Evolutionary conservation across 2,113 vertebrate genomes (phyloP).

Genomic region (Galeopterus variegatus): DNA sequence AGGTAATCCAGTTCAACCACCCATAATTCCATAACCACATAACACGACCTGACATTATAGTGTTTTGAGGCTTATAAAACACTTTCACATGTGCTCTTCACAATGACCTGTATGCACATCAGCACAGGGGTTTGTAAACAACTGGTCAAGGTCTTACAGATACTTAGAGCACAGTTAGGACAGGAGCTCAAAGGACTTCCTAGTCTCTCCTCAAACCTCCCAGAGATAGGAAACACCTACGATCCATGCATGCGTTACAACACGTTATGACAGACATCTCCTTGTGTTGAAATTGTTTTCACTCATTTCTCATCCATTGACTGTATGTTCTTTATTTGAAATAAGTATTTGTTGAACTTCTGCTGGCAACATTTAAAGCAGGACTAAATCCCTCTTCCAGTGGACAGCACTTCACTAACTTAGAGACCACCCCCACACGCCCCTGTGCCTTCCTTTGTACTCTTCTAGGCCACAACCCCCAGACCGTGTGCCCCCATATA

Average conservation of each 20-base stretch:
- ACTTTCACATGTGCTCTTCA: not conserved
- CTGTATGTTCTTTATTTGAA: not conserved
- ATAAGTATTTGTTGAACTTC: not conserved
- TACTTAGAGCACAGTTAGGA: not conserved
- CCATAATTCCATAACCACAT: not conserved
- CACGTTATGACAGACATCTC: not conserved
- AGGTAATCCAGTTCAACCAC: no score
- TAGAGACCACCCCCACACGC: accelerated
- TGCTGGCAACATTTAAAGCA: not conserved
- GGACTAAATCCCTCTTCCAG: not conserved
- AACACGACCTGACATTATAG: no score
- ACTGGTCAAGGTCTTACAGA: not conserved
- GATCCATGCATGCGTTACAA: accelerated
- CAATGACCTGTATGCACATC: no score
- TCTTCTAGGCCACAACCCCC: not conserved
- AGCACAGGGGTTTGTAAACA: not conserved
- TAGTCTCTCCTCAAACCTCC: not conserved
- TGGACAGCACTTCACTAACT: not conserved
- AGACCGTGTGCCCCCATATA: accelerated
- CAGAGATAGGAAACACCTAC: accelerated
- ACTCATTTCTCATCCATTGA: not conserved
- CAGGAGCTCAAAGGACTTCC: not conserved
- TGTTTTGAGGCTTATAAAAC: not conserved
- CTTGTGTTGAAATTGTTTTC: no score
- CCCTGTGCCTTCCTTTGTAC: not conserved